These are phyloP conservation scores for Epirrita christyi DNA, from an alignment of 2,888 invertebrate genomes.

Conservation along the genomic window DNA sequence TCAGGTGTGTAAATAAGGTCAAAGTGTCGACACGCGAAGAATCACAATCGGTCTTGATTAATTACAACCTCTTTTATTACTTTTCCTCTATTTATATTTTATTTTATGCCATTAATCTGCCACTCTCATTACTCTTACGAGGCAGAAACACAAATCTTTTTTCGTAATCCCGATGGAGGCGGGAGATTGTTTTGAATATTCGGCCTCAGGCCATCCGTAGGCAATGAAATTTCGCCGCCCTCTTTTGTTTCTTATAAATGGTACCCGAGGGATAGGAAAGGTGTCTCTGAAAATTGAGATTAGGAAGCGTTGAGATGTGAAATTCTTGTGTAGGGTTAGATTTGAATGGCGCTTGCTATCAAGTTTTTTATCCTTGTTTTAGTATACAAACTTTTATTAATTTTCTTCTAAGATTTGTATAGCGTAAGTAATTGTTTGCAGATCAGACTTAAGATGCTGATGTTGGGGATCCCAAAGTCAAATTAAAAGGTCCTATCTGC, in stretches of 20 bases:
- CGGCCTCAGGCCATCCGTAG: constrained; percentile 44
- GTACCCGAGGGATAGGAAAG: constrained; percentile 44
- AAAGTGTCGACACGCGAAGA: neutral
- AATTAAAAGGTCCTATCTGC: no score
- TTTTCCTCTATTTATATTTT: neutral
- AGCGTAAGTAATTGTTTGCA: no score
- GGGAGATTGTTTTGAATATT: constrained; percentile 66
- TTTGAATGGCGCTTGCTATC: constrained; percentile 2
- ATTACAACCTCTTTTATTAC: neutral
- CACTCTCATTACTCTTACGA: constrained; percentile 55
- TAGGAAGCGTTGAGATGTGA: constrained; percentile 43
- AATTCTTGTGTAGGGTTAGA: constrained; percentile 18
- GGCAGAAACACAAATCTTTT: constrained; percentile 59
- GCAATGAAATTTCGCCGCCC: constrained; percentile 44
- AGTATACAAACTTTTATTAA: no score
- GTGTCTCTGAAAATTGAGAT: constrained; percentile 47
- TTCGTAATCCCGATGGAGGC: constrained; percentile 54
- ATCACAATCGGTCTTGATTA: neutral
- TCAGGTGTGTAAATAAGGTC: constrained; percentile 12
- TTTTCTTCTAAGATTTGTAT: no score
- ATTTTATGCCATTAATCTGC: constrained; percentile 3
- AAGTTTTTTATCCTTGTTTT: no score
- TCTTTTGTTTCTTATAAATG: constrained; percentile 53
- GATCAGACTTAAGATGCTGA: no score
- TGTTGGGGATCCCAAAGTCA: no score